Evolutionary conservation across 37 sponge, comb jelly and placozoan genomes (phyloP), one percentile per base, ranked within the genome.

Genomic region (Amphimedon queenslandica): DNA sequence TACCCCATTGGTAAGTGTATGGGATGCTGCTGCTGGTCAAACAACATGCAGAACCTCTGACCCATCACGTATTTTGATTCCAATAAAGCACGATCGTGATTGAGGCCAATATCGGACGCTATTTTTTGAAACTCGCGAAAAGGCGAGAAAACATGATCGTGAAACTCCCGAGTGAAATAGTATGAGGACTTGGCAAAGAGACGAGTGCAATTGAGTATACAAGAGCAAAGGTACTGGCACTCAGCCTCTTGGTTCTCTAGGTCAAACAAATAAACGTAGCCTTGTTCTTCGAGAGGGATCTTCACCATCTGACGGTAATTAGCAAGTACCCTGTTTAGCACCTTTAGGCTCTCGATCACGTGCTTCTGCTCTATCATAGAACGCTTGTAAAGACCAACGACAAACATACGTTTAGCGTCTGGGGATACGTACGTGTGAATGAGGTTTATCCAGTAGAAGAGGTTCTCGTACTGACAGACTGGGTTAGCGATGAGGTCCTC

Each of bases 381-480:
- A 24, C 43, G 37, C 4, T 57, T 40, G 71, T 69, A 72, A 57
- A 84, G 66, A 21, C 78, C 85, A 41, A 84, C 85, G 37, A 84
- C 63, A 40, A 84, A 63, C 67, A 84, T 66, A 0, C 79, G 43
- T 42, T 55, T 57, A 18, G 58, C 57, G 21, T 66, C 74, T 0
- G 79, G 79, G 6, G 24, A 32, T 0, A 78, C 74, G 37, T 73
- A 64, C 43, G 67, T 64, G 39, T 84, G 79, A 27, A 84, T 70
- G 58, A 78, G 57, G 18, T 72, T 39, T 36, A 84, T 23, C 79
- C 79, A 84, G 73, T 42, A 78, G 39, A 32, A 78, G 37, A 84
- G 78, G 73, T 84, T 84, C 63, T 84, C 85, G 60, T 75, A 78
- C 74, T 84, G 85, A 60, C 76, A 76, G 11, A 72, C 66, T 0